These are phyloP conservation scores for Coelopa pilipes DNA, from an alignment of 2,888 invertebrate species.

Conservation along the genomic window DNA sequence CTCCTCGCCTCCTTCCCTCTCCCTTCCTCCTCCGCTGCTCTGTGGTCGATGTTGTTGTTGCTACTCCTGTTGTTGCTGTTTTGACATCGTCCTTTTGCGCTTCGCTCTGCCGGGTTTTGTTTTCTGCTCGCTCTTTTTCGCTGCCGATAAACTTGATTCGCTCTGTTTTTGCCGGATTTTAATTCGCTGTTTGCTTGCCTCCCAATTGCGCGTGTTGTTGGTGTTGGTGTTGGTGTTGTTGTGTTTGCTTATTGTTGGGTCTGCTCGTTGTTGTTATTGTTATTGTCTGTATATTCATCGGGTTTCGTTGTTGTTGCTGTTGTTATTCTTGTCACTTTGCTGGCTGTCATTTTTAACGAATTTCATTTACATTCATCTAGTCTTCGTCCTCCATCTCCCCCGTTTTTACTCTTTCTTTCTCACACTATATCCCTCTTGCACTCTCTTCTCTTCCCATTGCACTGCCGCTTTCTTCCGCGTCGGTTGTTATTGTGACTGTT, in stretches of 20 bases:
- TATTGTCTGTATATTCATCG: not conserved
- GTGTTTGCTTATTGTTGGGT: not conserved
- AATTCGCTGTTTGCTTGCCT: not conserved
- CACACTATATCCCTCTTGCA: not conserved
- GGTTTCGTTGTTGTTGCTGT: not conserved
- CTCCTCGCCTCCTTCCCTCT: too few species aligned
- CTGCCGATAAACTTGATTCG: conserved; percentile 12
- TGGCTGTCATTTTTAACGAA: conserved; percentile 4
- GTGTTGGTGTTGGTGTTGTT: not conserved
- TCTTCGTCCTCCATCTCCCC: too few species aligned
- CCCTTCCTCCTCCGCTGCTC: too few species aligned
- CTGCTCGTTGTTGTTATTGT: not conserved
- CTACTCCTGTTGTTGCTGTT: too few species aligned
- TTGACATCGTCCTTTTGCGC: not conserved
- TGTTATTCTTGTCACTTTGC: conserved; percentile 5
- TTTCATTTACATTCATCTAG: conserved; percentile 3
- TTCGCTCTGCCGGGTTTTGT: not conserved
- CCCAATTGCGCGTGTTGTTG: not conserved
- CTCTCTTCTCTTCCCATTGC: not conserved
- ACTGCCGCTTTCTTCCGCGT: not conserved
- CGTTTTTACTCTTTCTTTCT: not conserved
- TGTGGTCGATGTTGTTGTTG: too few species aligned
- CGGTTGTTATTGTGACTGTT: not conserved
- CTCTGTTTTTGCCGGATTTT: conserved; percentile 5
- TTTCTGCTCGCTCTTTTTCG: not conserved